Evolutionary conservation across 2,113 vertebrate species (phyloP), one percentile per base, ranked within the genome.

Genomic region (Mesoclemmys tuberculata): DNA sequence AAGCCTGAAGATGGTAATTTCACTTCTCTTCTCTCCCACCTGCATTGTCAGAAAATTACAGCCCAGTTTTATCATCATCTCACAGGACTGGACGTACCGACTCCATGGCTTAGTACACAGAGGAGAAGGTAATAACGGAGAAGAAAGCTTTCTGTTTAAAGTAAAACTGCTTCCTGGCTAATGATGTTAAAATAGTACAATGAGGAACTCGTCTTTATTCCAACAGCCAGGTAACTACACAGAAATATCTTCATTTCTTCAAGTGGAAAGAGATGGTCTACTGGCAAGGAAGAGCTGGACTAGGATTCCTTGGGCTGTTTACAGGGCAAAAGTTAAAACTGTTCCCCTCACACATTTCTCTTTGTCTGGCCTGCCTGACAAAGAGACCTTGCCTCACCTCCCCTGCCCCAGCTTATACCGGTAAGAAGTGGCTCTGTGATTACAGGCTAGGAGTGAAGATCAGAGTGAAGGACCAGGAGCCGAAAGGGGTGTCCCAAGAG

Each of bases 141-240:
- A 93, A 93, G 38, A 93, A 94, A 10, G 14, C 8, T 85, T 55
- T 64, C 90, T 85, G 51, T 88, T 38, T 95, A 79, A 92, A 92
- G 54, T 85, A 82, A 95, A 96, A 87, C 44, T 79, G 51, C 35
- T 16, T 58, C 92, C 21, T 84, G 88, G 38, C 87, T 29, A 87
- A 81, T 93, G 77, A 91, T 51, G 38, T 41, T 78, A 90, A 79
- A 48, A 90, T n/a, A 82, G 12, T 93, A 89, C 52, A 74, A 82
- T 31, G 27, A 90, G 78, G 48, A 80, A 6, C 77, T 79, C 84
- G 48, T 71, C 26, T 90, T 41, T 52, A 16, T 35, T 82, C 29
- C 55, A 74, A 10, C 3, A 0, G 14, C 71, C 89, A 90, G 79
- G 89, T 44, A 94, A 94, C 31, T 68, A 68, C 94, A 82, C 38